Evolutionary conservation across 2,888 invertebrate genomes (phyloP).

Genomic region (Fissipunctia ypsillon): DNA sequence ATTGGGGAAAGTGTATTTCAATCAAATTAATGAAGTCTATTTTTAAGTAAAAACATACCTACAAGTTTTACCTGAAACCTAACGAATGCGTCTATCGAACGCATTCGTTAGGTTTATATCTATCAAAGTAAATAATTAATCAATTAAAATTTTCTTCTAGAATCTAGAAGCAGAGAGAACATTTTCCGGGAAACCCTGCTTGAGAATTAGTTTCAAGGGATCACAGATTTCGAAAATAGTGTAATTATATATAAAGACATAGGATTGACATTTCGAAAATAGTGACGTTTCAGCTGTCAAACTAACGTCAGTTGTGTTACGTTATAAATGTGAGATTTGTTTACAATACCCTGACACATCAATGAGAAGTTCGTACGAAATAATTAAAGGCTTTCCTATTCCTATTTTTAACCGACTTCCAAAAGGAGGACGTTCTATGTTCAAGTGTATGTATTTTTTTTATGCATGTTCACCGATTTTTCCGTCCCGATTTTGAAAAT

Average conservation of each 20-base stretch:
- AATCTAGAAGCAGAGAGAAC: neutral
- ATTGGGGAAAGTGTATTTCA: neutral
- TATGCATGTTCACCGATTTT: too few species aligned
- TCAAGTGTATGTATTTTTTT: too few species aligned
- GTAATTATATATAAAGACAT: neutral
- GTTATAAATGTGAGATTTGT: conserved; percentile 12
- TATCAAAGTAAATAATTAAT: too few species aligned
- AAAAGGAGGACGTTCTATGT: too few species aligned
- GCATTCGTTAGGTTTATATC: neutral
- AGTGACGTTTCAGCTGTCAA: conserved; percentile 8
- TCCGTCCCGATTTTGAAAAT: too few species aligned
- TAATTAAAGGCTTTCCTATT: conserved; percentile 24
- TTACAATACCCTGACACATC: neutral
- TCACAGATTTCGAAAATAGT: neutral
- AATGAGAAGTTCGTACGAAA: conserved; percentile 12
- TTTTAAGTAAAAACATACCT: conserved; percentile 19
- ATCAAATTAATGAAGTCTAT: conserved; percentile 17
- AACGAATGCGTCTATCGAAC: too few species aligned
- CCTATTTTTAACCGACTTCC: too few species aligned
- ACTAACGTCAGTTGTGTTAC: conserved; percentile 6
- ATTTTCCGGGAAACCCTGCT: too few species aligned
- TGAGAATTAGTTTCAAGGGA: neutral
- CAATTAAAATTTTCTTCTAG: neutral
- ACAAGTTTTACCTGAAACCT: too few species aligned
- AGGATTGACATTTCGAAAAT: neutral